Percentiles rank a stretch among this genome's conserved stretches.
phyloP scores from a whole-genome alignment of 1,140 invertebrate genomes.

The Venturia canescens region DNA sequence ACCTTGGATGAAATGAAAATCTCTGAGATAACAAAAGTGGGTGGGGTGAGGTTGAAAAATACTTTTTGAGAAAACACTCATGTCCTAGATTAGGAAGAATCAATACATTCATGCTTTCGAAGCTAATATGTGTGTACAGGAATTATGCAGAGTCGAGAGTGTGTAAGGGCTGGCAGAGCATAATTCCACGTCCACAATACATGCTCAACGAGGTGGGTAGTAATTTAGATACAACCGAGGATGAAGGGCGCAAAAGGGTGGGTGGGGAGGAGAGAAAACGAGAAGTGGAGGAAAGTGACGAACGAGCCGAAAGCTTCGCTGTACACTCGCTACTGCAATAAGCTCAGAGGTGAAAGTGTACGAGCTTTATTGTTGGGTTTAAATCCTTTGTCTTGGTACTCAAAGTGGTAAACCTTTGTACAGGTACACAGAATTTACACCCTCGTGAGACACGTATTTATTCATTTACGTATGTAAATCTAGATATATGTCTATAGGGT shows the following conservation, averaged over 20 bases:
- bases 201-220: constrained; percentile 21
- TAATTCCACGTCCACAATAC: constrained; percentile 32
- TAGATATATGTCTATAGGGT: neutral
- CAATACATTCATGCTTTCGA: no score
- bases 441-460: neutral
- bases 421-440: neutral
- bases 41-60: no score
- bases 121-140: no score
- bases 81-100: no score
- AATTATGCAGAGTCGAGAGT: constrained; percentile 2
- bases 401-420: constrained; percentile 11
- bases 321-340: constrained; percentile 28
- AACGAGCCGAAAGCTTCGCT: constrained; percentile 36
- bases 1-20: no score
- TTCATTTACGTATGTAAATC: neutral
- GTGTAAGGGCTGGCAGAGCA: neutral
- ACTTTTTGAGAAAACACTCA: no score
- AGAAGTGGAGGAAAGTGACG: constrained; percentile 16
- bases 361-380: constrained; percentile 39
- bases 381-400: constrained; percentile 36
- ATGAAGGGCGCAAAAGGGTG: neutral
- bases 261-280: neutral
- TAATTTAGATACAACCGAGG: constrained; percentile 32
- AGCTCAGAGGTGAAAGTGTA: constrained; percentile 18
- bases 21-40: no score